Conservation (phyloP, 2,113 vertebrate genomes). For the Sander lucioperca region DNA sequence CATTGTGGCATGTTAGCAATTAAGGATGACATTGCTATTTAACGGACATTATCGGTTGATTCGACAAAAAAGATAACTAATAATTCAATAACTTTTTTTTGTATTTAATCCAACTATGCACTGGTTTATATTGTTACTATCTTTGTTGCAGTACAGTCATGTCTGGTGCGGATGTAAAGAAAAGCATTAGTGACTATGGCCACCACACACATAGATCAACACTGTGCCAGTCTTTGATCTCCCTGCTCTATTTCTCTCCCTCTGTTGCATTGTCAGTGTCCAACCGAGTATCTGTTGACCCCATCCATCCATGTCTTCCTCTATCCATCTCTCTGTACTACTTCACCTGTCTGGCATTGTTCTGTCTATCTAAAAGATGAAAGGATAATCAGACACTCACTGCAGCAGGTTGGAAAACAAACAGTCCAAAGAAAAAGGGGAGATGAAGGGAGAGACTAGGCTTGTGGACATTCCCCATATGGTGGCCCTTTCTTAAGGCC, state of each 20-base stretch:
- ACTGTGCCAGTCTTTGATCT: slow-evolving; percentile 58
- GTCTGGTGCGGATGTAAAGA: neutral
- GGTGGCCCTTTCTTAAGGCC: slow-evolving; percentile 66
- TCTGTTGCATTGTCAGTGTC: slow-evolving; percentile 46
- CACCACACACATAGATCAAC: slow-evolving; percentile 43
- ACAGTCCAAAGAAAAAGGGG: slow-evolving; percentile 65
- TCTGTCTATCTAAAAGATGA: slow-evolving; percentile 69
- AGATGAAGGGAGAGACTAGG: slow-evolving; percentile 63
- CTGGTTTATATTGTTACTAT: neutral
- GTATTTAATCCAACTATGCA: neutral
- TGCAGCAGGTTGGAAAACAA: slow-evolving; percentile 83
- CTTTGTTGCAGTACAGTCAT: neutral
- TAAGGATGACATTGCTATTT: neutral
- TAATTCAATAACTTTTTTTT: neutral
- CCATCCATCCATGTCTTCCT: slow-evolving; percentile 37
- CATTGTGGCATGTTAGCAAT: neutral
- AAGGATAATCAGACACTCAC: slow-evolving; percentile 68
- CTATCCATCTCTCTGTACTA: slow-evolving; percentile 27
- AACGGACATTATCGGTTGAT: neutral
- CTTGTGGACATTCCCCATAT: slow-evolving; percentile 77
- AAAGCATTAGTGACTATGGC: slow-evolving; percentile 4
- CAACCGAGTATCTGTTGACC: slow-evolving; percentile 35
- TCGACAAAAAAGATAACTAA: neutral
- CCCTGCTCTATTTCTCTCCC: slow-evolving; percentile 22
- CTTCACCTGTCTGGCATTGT: slow-evolving; percentile 74